Percentiles rank a stretch among this genome's conserved stretches.
Evolutionary conservation across 2,113 vertebrate genomes (phyloP).

Genomic region (Henicopernis longicauda): DNA sequence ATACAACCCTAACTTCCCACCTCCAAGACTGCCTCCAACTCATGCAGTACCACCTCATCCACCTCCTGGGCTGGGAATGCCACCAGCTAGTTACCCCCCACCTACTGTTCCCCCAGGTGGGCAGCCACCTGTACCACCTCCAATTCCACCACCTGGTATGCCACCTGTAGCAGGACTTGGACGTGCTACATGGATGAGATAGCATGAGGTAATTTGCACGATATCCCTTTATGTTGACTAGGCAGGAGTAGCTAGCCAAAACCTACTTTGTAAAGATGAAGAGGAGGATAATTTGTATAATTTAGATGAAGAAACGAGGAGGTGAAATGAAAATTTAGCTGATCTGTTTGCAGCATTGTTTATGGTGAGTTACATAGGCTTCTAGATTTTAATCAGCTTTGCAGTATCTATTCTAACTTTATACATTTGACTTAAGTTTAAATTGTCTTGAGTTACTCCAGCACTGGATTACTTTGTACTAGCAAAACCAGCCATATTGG

Average conservation of each 20-base stretch:
- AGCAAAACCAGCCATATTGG: conserved; percentile 72
- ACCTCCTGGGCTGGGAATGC: conserved; percentile 87
- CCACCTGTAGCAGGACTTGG: conserved; percentile 84
- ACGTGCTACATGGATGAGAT: conserved; percentile 94
- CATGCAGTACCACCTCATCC: conserved; percentile 79
- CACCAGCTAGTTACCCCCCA: conserved; percentile 86
- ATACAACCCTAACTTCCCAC: conserved; percentile 86
- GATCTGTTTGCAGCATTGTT: conserved; percentile 39
- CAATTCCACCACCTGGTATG: conserved; percentile 90
- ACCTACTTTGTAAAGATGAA: conserved; percentile 43
- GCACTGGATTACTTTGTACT: conserved; percentile 60
- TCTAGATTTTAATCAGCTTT: conserved; percentile 49
- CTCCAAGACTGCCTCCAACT: conserved; percentile 82
- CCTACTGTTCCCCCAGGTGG: conserved; percentile 86
- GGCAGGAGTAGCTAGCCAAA: conserved; percentile 40
- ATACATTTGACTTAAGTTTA: conserved; percentile 18
- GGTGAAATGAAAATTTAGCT: not conserved
- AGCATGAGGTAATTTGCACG: conserved; percentile 56
- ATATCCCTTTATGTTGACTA: not conserved
- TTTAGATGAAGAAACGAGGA: conserved; percentile 31
- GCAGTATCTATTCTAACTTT: conserved; percentile 24
- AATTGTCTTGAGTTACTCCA: conserved; percentile 44
- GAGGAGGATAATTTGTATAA: conserved; percentile 47
- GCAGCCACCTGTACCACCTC: conserved; percentile 87
- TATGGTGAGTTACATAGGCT: conserved; percentile 32